Evolutionary conservation across 2,113 vertebrate genomes (phyloP), one percentile per base, ranked within the genome.

Genomic region (Scomber japonicus): DNA sequence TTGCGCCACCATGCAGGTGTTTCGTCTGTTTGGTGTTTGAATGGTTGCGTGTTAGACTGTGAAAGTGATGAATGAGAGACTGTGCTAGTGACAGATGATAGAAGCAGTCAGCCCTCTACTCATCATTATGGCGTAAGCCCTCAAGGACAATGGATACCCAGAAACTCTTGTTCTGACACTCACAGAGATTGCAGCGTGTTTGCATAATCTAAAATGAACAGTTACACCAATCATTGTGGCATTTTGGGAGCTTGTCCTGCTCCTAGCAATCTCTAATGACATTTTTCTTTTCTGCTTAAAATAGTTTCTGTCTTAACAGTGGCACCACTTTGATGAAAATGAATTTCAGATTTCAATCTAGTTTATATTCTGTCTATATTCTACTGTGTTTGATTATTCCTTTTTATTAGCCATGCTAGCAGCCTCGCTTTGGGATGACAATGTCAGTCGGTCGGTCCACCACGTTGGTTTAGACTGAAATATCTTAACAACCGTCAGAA

Each of bases 121-220:
- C 70, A 76, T 89, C 80, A 60, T 78, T 76, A 68, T 56, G 50
- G 75, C 50, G 10, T 31, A 65, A 86, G 49, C 72, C 85, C 89
- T 90, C 84, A 80, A 80, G 80, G 84, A 83, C 88, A 75, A 82
- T 75, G 71, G 62, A 81, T 86, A 68, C 57, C 59, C 15, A 60
- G 44, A 80, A 77, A 67, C 77, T 78, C 63, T 56, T 50, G 21
- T 66, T 80, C 57, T 83, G 78, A 83, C 67, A 69, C 45, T 57
- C n/a, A 21, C 54, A 77, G 62, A 57, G 57, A 71, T 61, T 67
- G 57, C 75, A 71, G 14, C 57, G 64, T 59, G 78, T 91, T 88
- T 88, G 88, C 78, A 89, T 94, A 86, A 91, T 92, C 64, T 78
- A 51, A 86, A 82, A 84, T 61, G 71, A 84, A 85, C 79, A 59